Evolutionary conservation across 2,113 vertebrate species (phyloP).

Genomic region (Mesembrinibis cayennensis): DNA sequence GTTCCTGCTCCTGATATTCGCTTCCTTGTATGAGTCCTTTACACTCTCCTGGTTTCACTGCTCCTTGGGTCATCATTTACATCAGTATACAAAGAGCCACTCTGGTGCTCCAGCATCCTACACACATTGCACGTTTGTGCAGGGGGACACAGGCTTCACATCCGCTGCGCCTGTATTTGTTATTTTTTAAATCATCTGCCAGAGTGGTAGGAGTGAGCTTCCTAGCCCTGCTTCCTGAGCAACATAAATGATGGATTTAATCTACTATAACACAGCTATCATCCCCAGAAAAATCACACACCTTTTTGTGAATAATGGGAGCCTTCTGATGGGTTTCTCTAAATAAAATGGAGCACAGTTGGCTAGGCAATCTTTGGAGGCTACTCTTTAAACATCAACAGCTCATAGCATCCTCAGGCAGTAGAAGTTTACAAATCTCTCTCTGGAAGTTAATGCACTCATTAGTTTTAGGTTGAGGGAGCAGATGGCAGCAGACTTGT

Average conservation of each 20-base stretch:
- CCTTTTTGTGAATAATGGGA: neutral
- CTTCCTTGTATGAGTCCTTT: neutral
- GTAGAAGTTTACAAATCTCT: constrained; percentile 12
- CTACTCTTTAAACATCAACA: constrained; percentile 12
- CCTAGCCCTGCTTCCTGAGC: neutral
- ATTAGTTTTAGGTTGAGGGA: constrained; percentile 18
- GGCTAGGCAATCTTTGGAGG: constrained; percentile 17
- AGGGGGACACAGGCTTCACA: neutral
- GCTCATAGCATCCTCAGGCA: neutral
- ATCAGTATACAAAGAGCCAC: neutral
- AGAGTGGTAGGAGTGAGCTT: neutral
- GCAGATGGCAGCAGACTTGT: constrained; percentile 13
- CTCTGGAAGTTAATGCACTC: constrained; percentile 27
- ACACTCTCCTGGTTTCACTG: neutral
- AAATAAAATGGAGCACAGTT: neutral
- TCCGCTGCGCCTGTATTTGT: neutral
- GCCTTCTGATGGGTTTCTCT: neutral
- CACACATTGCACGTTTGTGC: rapidly evolving
- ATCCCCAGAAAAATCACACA: neutral
- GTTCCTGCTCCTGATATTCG: neutral
- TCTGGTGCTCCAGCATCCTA: neutral
- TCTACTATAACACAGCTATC: neutral
- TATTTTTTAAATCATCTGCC: neutral
- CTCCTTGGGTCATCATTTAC: neutral
- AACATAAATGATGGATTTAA: neutral